These are phyloP conservation scores for Melanotaenia trifasciata DNA, from an alignment of 2,797 vertebrate species.

Conservation along the genomic window DNA sequence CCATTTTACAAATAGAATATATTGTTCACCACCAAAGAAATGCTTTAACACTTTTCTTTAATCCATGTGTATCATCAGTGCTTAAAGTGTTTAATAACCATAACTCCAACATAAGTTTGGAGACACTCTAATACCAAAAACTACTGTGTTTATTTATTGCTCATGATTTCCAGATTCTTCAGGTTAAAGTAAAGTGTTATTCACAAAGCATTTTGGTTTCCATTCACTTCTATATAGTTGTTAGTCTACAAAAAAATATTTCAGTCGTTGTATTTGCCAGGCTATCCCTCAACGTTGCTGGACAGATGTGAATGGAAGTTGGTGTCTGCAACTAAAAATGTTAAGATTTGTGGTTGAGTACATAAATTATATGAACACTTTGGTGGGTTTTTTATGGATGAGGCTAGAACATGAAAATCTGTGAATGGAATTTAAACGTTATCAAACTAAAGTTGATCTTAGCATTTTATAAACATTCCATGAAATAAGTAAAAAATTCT, in stretches of 20 bases:
- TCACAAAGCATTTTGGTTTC: neutral
- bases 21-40: neutral
- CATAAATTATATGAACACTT: constrained; percentile 7
- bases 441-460: neutral
- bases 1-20: neutral
- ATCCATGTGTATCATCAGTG: neutral
- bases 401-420: constrained; percentile 8
- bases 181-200: constrained; percentile 1
- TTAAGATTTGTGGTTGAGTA: constrained; percentile 8
- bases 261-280: neutral
- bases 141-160: neutral
- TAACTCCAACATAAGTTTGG: neutral
- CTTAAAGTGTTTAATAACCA: neutral
- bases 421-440: neutral
- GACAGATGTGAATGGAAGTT: neutral
- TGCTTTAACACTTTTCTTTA: neutral
- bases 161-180: neutral
- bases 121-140: neutral
- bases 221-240: neutral
- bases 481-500: neutral
- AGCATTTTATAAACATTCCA: neutral
- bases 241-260: neutral
- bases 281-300: neutral
- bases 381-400: constrained; percentile 29
- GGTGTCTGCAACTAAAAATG: neutral